phyloP scores from a whole-genome alignment of 2,797 vertebrate genomes.

The Gallinago nigripennis region DNA sequence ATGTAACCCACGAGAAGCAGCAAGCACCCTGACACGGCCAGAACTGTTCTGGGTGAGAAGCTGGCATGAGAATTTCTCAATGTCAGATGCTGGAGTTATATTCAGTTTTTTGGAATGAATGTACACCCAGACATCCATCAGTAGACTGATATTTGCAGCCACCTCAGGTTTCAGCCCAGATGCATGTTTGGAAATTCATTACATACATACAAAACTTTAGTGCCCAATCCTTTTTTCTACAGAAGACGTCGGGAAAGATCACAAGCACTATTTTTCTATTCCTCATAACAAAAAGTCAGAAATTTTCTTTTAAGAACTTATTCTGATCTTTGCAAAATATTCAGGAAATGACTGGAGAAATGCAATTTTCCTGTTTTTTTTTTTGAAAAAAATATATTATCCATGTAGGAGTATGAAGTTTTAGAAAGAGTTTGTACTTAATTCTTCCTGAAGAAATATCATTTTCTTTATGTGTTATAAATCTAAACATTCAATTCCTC shows the following conservation, averaged over 20 bases:
- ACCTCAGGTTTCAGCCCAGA: not conserved
- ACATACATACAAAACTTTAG: not conserved
- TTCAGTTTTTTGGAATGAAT: not conserved
- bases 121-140: not conserved
- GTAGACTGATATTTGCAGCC: rapidly evolving
- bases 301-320: not conserved
- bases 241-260: not conserved
- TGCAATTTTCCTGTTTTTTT: not conserved
- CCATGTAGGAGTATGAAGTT: not conserved
- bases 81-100: not conserved
- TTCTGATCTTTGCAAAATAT: not conserved
- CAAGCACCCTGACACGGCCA: rapidly evolving
- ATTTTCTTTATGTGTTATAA: not conserved
- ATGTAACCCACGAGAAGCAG: not conserved
- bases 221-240: not conserved
- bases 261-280: not conserved
- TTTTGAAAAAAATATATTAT: not conserved
- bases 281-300: not conserved
- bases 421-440: not conserved
- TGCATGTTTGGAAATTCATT: not conserved
- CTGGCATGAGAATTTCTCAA: not conserved
- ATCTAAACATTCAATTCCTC: not conserved
- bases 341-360: not conserved
- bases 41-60: not conserved
- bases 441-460: not conserved